These are phyloP conservation scores for Coregonus suidteri DNA, from an alignment of 2,797 vertebrate genomes.

Conservation along the genomic window DNA sequence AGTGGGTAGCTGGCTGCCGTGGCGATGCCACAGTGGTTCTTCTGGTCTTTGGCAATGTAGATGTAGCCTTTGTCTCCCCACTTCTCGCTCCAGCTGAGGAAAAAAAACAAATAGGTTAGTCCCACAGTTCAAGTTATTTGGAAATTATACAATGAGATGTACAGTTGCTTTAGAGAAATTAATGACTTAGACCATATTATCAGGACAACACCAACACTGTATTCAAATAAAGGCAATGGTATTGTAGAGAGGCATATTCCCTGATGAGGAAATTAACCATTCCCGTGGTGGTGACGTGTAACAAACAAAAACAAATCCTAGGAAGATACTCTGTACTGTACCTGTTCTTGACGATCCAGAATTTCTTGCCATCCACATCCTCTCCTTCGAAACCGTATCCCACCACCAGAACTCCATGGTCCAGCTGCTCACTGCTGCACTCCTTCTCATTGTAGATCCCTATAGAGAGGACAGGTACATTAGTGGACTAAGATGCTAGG, in stretches of 20 bases:
- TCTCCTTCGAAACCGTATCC: conserved; percentile 86
- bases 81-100: conserved; percentile 85
- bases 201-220: neutral
- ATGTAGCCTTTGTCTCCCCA: conserved; percentile 91
- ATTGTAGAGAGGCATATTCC: neutral
- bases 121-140: no score
- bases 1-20: conserved; percentile 91
- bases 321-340: conserved; percentile 30
- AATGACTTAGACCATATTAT: neutral
- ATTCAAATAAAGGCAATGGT: neutral
- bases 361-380: conserved; percentile 85
- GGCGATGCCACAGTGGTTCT: conserved; percentile 94
- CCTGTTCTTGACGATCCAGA: conserved; percentile 98
- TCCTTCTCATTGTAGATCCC: conserved; percentile 90
- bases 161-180: neutral
- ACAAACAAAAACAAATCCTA: neutral
- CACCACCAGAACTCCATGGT: conserved; percentile 91
- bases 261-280: neutral
- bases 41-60: conserved; percentile 86
- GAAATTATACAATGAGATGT: neutral
- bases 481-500: neutral
- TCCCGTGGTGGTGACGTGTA: neutral
- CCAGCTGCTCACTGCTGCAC: conserved; percentile 89
- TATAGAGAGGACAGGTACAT: conserved; percentile 41
- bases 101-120: neutral